Evolutionary conservation across 2,888 invertebrate species (phyloP), one percentile per base, ranked within the genome.

Genomic region (Caenorhabditis macrosperma): DNA sequence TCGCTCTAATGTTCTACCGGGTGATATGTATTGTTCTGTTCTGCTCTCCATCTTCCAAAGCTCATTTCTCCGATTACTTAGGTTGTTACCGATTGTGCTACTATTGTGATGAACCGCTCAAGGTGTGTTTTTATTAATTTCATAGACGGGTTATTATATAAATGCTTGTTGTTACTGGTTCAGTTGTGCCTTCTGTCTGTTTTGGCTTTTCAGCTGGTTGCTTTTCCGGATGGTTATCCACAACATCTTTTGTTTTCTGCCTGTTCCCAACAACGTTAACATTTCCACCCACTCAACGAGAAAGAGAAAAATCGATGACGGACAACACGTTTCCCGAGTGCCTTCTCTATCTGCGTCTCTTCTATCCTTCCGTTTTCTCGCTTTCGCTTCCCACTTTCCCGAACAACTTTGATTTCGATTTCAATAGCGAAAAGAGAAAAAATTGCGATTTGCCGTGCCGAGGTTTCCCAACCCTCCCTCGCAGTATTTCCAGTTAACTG

Each of bases 361-460:
- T 46, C 12, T 26, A 2, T 12, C 17, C 6, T 1, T 12, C 5
- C 38, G 20, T 59, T 28, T 50, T 28, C 17, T 9, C 1, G 6
- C 26, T 59, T 48, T 68, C 48, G 52, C 48, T 68, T 57, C 28
- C n/a, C 52, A 6, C 17, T 30, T 60, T 60, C 52, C 60, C 52
- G 52, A 52, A 60, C 59, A n/a, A 69, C 41, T 60, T 69, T 35
- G 9, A 50, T 69, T 57, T 33, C 52, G 17, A 41, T 68, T 69
- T 57, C 55, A 24, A 33, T 67, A 67, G 26, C 44, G 66, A 6
- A 54, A 66, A 0, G 5, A 17, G 4, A 17, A 44, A 17, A 44
- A 44, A 38, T 12, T 12, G 33, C 33, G 9, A 33, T 33, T 33
- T 33, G 33, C 33, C 9, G 2, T 38, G 9, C 20, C 10, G n/a